Base-by-base conservation (phyloP, 92 coral and sea anemone species). In the Epizoanthus illoricatus region DNA sequence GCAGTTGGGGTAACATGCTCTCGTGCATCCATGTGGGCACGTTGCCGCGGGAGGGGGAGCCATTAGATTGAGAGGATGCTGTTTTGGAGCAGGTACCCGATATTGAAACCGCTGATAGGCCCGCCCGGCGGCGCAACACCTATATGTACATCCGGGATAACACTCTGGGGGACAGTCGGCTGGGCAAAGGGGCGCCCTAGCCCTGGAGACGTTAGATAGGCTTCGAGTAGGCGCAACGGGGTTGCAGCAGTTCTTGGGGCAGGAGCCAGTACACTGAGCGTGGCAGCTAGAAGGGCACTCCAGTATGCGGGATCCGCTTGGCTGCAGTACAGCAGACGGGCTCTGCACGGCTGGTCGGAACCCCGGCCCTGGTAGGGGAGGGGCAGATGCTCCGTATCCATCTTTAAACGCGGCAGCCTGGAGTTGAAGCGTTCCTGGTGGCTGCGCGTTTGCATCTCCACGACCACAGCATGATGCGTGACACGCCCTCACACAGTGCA, bases 1-100 rank as follows among this genome's bases (percentile, higher is more conserved):
- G 36, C 97, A 92, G 54, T 79, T 88, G 10, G 97, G 97, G 68
- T 85, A 92, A 73, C 97, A 92, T 2, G 87, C 65, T 84, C 74
- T 85, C 2, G 97, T 86, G 67, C 97, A 92, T 8, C 86, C 85
- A 11, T 76, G 55, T 19, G 84, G 89, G 64, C 97, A 92, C 4
- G 74, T 33, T 5, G 81, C 47, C 2, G 69, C 65, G 56, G 42
- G 21, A 8, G 69, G 69, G 17, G 57, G 49, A 16, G 54, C 81
- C 68, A 58, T 4, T 36, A n/a, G 54, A 59, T n/a, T 75, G 9
- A 40, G 42, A 41, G 0, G 41, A 2, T 62, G 69, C 20, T 40
- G 28, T 7, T 59, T 75, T 11, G 69, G 65, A 59, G 55, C 33
- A 13, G 28, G 52, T 7, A 20, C 0, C 7, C 20, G 65, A 36